Conservation (phyloP, 2,113 vertebrate genomes). For the Neotragus pygmaeus region DNA sequence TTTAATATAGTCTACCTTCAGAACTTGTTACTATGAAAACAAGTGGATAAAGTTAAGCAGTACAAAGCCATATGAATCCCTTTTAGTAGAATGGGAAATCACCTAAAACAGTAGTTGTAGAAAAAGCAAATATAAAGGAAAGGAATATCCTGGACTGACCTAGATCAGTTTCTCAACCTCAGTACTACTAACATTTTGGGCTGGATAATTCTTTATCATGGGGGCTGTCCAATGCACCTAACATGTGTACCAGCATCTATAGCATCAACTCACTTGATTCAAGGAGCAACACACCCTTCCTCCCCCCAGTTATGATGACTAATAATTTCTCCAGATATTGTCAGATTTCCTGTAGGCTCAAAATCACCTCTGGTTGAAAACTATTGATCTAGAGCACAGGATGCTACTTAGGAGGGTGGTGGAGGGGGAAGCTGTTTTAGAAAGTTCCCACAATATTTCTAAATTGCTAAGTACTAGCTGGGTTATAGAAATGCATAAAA, state of each 20-base stretch:
- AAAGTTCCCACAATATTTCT: not conserved
- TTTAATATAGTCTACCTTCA: not conserved
- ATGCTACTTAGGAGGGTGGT: not conserved
- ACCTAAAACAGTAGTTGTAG: not conserved
- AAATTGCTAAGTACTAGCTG: not conserved
- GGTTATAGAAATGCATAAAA: not conserved
- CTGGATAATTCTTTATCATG: not conserved
- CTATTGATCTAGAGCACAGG: not conserved
- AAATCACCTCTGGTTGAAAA: not conserved
- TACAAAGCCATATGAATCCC: not conserved
- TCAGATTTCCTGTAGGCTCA: not conserved
- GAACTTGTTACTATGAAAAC: not conserved
- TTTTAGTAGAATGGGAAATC: not conserved
- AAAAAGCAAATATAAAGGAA: not conserved
- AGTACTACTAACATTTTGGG: not conserved
- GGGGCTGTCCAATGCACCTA: no score
- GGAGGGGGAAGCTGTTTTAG: not conserved
- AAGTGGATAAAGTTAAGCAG: not conserved
- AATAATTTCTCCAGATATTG: not conserved
- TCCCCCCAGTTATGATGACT: not conserved
- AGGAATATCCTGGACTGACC: not conserved
- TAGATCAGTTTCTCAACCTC: not conserved
- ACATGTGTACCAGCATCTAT: not conserved
- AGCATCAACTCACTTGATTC: no score
- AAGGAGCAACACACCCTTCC: accelerated